Base-by-base conservation (phyloP, 2,797 vertebrate species). In the Lepus townsendii region DNA sequence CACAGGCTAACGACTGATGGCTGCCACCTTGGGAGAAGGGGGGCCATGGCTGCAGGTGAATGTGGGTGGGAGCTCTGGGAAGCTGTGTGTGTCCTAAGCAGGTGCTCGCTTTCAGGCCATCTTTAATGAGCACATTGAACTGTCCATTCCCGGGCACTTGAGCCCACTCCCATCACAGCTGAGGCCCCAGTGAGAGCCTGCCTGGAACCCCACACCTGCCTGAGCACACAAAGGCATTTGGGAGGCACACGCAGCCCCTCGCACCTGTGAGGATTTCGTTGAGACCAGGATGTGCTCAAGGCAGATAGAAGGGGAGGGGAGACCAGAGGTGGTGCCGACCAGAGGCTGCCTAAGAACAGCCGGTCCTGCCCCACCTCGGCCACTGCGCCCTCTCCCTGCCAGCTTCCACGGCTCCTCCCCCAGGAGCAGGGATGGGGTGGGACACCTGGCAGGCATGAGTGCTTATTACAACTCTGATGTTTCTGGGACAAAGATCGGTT, bases 341-440 rank as follows among this genome's bases (percentile, higher is more conserved):
- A 9, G 30, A 54, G 75, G 19, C 26, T 13, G 4, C 42, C 42
- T 9, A 47, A 47, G 42, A 47, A 47, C 42, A 1, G 42, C 42
- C 8, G 8, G 42, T 96, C 92, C 38, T 90, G 73, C 96, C 92
- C 94, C 88, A 52, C 63, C 17, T 22, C 0, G 22, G 47, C 26
- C 26, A 7, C 7, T 66, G 7, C 1, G 1, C 42, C 42, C 7
- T 26, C 2, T 30, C 42, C 32, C 47, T 6, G 60, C 60, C 27
- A 71, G 57, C 71, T 62, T 7, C 63, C 11, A 27, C 26, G 20
- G 62, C 38, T 79, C n/a, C 14, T 79, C 35, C 63, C 65, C 65
- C 26, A 66, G 65, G n/a, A 66, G 14, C 22, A 26, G 47, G 5
- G 1, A 5, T 52, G 50, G 1, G 30, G 22, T 30, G 35, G 57